Evolutionary conservation across 2,888 invertebrate species (phyloP).

Genomic region (Drosophila mercatorum): DNA sequence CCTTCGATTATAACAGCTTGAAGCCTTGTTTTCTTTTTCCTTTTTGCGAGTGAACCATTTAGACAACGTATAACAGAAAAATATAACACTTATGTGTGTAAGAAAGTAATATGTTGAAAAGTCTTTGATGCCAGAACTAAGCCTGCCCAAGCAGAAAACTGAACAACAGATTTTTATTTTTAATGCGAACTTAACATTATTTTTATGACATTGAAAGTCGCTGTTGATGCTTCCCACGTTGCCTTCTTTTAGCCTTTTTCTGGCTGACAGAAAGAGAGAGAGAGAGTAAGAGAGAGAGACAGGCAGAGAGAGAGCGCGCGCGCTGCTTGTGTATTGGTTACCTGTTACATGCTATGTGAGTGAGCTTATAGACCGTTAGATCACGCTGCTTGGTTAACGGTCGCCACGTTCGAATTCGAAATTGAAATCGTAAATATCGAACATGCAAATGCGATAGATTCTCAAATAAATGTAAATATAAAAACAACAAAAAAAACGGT

Average conservation of each 20-base stretch:
- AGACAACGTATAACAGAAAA: slow-evolving; percentile 3
- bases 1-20: slow-evolving; percentile 4
- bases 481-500: slow-evolving; percentile 28
- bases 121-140: slow-evolving; percentile 20
- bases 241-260: slow-evolving; percentile 9
- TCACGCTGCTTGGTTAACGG: slow-evolving; percentile 29
- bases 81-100: slow-evolving; percentile 2
- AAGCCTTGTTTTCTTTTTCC: not conserved
- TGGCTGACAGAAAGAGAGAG: not conserved
- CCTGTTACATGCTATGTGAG: slow-evolving; percentile 46
- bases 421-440: slow-evolving; percentile 56
- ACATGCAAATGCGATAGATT: slow-evolving; percentile 47
- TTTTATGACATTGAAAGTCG: slow-evolving; percentile 74
- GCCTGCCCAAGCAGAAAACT: slow-evolving; percentile 30
- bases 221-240: slow-evolving; percentile 40
- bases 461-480: slow-evolving; percentile 37
- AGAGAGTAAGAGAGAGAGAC: not conserved
- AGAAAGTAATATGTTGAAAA: not conserved
- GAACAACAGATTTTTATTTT: slow-evolving; percentile 46
- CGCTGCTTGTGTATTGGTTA: slow-evolving; percentile 33
- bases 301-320: not conserved
- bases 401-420: slow-evolving; percentile 8
- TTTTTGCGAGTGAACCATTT: not conserved
- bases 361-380: slow-evolving; percentile 32
- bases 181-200: slow-evolving; percentile 66